phyloP scores from a whole-genome alignment of 2,888 invertebrate species.

The Caenorhabditis becei region DNA sequence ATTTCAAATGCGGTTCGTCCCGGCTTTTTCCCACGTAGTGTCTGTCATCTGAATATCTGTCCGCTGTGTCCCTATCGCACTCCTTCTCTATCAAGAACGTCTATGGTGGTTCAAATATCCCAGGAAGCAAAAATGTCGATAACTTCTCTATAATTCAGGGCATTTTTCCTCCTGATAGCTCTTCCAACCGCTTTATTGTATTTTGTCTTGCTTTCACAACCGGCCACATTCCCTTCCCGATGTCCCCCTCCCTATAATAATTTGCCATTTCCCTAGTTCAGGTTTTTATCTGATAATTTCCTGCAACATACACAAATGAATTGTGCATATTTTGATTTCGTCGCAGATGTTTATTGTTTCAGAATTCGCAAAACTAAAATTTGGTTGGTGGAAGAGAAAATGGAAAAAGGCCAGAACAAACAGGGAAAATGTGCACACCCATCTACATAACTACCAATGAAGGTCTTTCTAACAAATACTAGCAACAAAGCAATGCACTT shows the following conservation, averaged over 20 bases:
- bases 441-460: conserved; percentile 46
- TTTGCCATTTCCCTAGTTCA: too few species aligned
- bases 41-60: neutral
- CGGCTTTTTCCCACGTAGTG: too few species aligned
- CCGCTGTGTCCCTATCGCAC: too few species aligned
- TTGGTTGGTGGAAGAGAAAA: conserved; percentile 2
- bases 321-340: neutral
- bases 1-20: too few species aligned
- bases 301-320: neutral
- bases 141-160: too few species aligned
- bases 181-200: neutral
- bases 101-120: neutral
- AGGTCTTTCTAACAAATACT: conserved; percentile 45
- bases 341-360: neutral
- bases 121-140: neutral
- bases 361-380: conserved; percentile 33
- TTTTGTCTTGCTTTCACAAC: neutral
- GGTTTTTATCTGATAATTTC: too few species aligned
- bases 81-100: too few species aligned
- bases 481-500: conserved; percentile 42
- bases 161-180: too few species aligned
- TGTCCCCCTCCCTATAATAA: too few species aligned
- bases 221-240: neutral
- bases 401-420: neutral
- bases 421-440: conserved; percentile 36